Conservation (phyloP, 2,113 vertebrate genomes). For the Cisticola juncidis region DNA sequence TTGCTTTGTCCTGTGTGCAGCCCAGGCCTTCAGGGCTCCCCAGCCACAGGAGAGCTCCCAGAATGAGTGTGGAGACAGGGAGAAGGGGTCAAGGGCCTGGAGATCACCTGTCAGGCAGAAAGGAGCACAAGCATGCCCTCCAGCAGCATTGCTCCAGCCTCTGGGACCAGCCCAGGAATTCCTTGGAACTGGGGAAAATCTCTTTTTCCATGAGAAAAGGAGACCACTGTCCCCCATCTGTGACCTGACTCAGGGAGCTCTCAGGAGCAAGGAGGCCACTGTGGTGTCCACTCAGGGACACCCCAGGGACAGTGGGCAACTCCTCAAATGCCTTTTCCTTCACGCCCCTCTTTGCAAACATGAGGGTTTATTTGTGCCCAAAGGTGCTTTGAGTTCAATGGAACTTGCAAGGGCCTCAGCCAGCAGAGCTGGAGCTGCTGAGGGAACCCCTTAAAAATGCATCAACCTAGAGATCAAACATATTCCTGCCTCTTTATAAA, state of each 20-base stretch:
- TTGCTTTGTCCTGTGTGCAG: fast-evolving
- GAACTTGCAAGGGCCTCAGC: background rate
- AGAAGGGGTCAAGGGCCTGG: background rate
- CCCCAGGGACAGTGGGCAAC: background rate
- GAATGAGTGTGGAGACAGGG: fast-evolving
- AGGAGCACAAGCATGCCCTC: background rate
- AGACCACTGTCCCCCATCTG: background rate
- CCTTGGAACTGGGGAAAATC: background rate
- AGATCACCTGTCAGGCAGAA: background rate
- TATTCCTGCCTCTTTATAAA: background rate
- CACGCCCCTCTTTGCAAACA: background rate
- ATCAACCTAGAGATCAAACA: background rate
- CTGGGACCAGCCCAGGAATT: background rate
- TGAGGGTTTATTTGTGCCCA: background rate
- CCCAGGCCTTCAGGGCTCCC: background rate
- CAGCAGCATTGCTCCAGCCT: background rate
- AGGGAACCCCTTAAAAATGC: background rate
- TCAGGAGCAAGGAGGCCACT: background rate
- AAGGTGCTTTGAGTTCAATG: background rate
- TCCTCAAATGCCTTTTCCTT: background rate
- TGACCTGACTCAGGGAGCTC: background rate
- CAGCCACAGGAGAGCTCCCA: background rate
- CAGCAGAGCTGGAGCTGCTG: background rate
- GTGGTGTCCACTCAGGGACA: background rate
- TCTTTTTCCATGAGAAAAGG: background rate